Evolutionary conservation across 64 coral and sea anemone genomes (phyloP).

Genomic region (Pocillopora verrucosa): DNA sequence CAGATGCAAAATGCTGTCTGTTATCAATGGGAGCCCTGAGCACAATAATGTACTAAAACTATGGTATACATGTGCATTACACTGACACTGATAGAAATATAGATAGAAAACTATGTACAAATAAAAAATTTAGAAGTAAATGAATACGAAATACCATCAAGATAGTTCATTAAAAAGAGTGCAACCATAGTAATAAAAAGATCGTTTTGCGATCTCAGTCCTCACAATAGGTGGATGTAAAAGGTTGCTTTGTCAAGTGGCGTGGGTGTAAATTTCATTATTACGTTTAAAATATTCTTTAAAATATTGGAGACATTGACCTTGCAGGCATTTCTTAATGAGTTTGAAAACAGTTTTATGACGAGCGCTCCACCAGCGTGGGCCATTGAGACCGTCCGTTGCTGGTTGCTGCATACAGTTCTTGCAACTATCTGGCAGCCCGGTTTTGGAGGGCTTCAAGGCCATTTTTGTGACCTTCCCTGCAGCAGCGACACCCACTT

Average conservation of each 20-base stretch:
- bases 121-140: neutral
- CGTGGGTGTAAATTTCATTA: conserved; percentile 26
- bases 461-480: conserved; percentile 14
- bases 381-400: neutral
- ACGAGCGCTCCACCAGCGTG: conserved; percentile 44
- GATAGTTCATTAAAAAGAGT: conserved; percentile 15
- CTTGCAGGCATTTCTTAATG: conserved; percentile 60
- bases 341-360: conserved; percentile 42
- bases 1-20: conserved; percentile 4
- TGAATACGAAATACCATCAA: conserved; percentile 10
- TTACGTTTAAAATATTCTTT: neutral
- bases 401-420: too few species aligned
- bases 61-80: neutral
- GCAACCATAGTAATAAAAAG: conserved; percentile 42
- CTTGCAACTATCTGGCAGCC: neutral
- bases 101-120: conserved; percentile 20
- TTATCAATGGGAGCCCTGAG: conserved; percentile 3
- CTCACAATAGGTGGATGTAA: conserved; percentile 55
- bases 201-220: conserved; percentile 27
- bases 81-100: conserved; percentile 8
- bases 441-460: conserved; percentile 23
- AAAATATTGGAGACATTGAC: conserved; percentile 32
- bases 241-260: conserved; percentile 52
- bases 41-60: neutral
- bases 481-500: neutral